A percentile compares a stretch with the other conserved stretches of the same genome.
Evolutionary conservation across 2,888 invertebrate genomes (phyloP).

Genomic region (Zootermopsis nevadensis): DNA sequence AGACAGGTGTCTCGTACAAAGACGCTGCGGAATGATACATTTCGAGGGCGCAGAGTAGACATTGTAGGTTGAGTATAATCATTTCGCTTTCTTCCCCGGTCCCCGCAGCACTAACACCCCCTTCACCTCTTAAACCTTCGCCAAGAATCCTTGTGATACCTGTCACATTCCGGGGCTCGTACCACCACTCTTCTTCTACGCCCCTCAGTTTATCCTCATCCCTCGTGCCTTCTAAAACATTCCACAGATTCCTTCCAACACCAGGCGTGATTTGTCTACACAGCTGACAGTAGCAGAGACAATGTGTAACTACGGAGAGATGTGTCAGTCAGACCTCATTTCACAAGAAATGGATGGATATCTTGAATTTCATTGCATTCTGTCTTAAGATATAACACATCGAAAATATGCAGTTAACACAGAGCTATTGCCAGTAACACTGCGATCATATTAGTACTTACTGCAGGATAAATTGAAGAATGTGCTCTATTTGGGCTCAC

Average conservation of each 20-base stretch:
- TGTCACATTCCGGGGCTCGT: constrained; percentile 46
- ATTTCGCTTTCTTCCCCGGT: constrained; percentile 29
- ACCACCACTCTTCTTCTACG: not conserved
- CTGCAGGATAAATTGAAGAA: too few species aligned
- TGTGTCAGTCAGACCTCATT: not conserved
- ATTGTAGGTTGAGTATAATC: constrained; percentile 13
- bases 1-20: constrained; percentile 49
- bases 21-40: constrained; percentile 48
- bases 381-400: too few species aligned
- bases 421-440: too few species aligned
- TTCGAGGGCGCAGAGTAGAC: not conserved
- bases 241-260: constrained; percentile 44
- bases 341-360: not conserved
- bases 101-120: not conserved
- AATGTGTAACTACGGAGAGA: not conserved
- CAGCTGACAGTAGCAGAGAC: constrained; percentile 18
- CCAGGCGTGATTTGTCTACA: constrained; percentile 46
- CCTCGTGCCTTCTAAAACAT: constrained; percentile 36
- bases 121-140: constrained; percentile 14
- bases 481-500: too few species aligned
- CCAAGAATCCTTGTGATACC: constrained; percentile 39
- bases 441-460: too few species aligned
- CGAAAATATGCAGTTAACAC: too few species aligned
- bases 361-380: too few species aligned
- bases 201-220: not conserved